Evolutionary conservation across 2,888 invertebrate species (phyloP), one percentile per base, ranked within the genome.

Genomic region (Drosophila cracens): DNA sequence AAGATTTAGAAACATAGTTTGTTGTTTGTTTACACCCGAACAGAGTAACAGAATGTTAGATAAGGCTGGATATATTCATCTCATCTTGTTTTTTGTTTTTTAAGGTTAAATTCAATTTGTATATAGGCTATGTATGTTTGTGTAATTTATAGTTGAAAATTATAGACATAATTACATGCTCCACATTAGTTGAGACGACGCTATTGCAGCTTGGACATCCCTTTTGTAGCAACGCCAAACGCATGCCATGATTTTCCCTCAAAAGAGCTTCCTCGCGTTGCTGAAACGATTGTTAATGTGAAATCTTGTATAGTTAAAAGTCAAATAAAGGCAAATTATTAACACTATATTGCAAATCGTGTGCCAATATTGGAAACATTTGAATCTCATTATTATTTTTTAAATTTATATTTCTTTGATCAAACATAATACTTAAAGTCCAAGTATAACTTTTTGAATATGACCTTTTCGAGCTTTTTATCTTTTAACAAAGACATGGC

Each of bases 181-280:
- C 93, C 57, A 93, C 92, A 80, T 91, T 93, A 27, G 88, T 84
- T 70, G 90, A 89, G 56, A 89, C 95, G 76, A 94, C 94, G 81
- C 94, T 94, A 74, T 94, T 94, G 87, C 95, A 96, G 83, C 95
- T 95, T 89, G 95, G 95, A 89, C 95, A 95, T 62, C 90, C 92
- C 81, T 93, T 93, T 65, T 92, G 93, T 81, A 96, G 94, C 75
- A 98, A 93, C 61, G 96, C 96, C 92, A 96, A 94, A 78, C 97
- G 95, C 76, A 97, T 96, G 71, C 95, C 95, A 64, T 96, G 95
- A 66, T 98, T 93, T 93, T 98, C 97, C 64, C 95, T 95, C 89
- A 96, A 95, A 60, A 98, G 93, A 31, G 96, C 95, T 89, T 97
- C 96, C 79, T 97, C 96, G 87, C 96, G 95, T 92, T 95, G 94